phyloP scores from a whole-genome alignment of 2,113 vertebrate genomes.

The Poeciliopsis retropinna region DNA sequence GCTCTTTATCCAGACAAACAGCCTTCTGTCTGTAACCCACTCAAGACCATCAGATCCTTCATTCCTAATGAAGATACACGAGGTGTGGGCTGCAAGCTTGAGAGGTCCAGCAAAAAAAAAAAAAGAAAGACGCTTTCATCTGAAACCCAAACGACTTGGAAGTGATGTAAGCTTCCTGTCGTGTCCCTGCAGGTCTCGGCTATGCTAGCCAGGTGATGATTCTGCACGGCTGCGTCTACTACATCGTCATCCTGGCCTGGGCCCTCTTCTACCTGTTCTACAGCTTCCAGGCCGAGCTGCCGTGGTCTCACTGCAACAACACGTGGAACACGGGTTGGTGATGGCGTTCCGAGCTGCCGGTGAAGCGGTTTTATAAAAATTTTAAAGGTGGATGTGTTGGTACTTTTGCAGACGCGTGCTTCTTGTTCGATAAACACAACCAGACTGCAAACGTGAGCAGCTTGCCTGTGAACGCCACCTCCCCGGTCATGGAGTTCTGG shows the following conservation, averaged over 20 bases:
- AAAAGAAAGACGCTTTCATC: constrained; percentile 30
- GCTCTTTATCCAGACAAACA: constrained; percentile 27
- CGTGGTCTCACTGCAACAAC: constrained; percentile 89
- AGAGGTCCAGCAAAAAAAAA: constrained; percentile 23
- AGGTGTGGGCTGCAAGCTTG: constrained; percentile 29
- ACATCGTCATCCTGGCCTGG: constrained; percentile 92
- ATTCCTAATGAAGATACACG: constrained; percentile 26
- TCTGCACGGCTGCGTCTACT: constrained; percentile 87
- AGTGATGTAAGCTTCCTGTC: constrained; percentile 8
- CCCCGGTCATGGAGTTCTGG: constrained; percentile 91
- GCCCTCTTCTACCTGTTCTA: constrained; percentile 88
- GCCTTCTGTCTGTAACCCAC: constrained; percentile 32
- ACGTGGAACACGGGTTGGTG: constrained; percentile 89
- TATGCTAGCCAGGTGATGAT: constrained; percentile 90
- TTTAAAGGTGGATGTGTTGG: not conserved
- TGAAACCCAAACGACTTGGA: constrained; percentile 15
- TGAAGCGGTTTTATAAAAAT: no score
- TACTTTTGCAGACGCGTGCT: constrained; percentile 79
- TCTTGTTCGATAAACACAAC: constrained; percentile 77
- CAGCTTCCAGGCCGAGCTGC: constrained; percentile 86
- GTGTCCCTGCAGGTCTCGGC: constrained; percentile 83
- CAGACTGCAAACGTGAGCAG: constrained; percentile 44
- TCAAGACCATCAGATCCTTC: constrained; percentile 40
- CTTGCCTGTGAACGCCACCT: constrained; percentile 79
- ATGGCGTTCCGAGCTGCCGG: not conserved